phyloP scores from a whole-genome alignment of 2,113 vertebrate genomes.

The Struthidea cinerea region DNA sequence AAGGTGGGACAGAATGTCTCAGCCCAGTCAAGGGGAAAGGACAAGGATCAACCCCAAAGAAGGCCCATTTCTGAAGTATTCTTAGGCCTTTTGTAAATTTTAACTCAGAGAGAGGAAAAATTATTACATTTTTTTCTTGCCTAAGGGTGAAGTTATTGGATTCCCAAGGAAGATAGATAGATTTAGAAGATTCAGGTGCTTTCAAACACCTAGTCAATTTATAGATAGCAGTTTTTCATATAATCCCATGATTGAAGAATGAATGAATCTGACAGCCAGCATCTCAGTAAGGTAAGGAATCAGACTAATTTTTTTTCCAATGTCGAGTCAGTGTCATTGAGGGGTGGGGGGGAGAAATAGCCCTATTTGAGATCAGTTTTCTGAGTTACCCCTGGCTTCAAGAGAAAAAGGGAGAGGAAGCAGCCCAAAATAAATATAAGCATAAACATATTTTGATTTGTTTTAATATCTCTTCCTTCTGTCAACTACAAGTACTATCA shows the following conservation, averaged over 20 bases:
- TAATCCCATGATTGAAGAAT: constrained; percentile 20
- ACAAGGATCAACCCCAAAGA: background rate
- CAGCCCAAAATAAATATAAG: background rate
- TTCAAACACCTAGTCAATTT: constrained; percentile 21
- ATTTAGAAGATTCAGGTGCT: background rate
- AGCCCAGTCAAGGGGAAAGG: rapidly evolving
- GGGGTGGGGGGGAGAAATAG: background rate
- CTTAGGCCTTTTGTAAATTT: constrained; percentile 3
- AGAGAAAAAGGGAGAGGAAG: background rate
- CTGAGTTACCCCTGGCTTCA: background rate
- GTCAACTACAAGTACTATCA: background rate
- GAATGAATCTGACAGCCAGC: background rate
- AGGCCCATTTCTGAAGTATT: background rate
- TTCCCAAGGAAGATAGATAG: background rate
- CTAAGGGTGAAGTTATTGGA: constrained; percentile 6
- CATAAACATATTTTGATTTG: background rate
- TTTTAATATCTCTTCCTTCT: background rate
- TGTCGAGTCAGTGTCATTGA: background rate
- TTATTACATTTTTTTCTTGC: background rate
- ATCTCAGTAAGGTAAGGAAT: background rate
- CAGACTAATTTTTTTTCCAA: background rate
- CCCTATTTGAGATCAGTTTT: background rate
- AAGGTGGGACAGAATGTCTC: background rate
- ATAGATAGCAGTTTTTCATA: constrained; percentile 16
- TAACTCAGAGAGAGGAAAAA: background rate